phyloP scores from a whole-genome alignment of 2,888 invertebrate genomes.

The Tenthredo amoena region DNA sequence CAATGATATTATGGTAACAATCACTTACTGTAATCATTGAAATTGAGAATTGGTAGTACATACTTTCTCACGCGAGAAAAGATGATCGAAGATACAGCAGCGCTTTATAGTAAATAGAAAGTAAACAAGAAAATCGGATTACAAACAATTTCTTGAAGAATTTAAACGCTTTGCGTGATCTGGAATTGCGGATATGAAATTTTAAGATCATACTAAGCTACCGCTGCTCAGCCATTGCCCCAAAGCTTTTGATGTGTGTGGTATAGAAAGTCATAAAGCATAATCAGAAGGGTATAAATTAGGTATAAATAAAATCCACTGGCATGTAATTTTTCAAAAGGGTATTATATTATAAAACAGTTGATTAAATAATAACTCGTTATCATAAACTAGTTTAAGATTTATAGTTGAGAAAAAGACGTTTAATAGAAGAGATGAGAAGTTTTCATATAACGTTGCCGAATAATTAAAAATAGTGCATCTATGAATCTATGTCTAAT shows the following conservation, averaged over 20 bases:
- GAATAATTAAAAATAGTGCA: not conserved
- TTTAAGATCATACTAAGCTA: not conserved
- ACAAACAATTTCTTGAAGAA: not conserved
- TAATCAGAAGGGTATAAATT: conserved; percentile 31
- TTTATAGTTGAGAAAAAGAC: conserved; percentile 25
- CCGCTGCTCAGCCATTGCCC: not conserved
- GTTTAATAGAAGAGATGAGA: conserved; percentile 18
- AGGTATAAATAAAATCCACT: not conserved
- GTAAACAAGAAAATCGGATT: not conserved
- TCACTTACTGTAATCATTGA: conserved; percentile 17
- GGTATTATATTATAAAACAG: not conserved
- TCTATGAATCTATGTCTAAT: conserved; percentile 24
- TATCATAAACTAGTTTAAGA: conserved; percentile 5
- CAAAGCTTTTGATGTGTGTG: not conserved
- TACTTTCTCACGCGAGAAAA: not conserved
- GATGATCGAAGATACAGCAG: not conserved
- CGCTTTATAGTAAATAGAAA: conserved; percentile 6
- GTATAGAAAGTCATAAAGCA: conserved; percentile 1
- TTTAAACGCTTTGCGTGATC: not conserved
- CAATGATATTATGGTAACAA: conserved; percentile 14
- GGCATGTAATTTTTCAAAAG: conserved; percentile 33
- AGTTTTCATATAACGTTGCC: not conserved
- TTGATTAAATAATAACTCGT: conserved; percentile 25
- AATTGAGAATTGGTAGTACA: not conserved
- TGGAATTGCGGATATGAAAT: not conserved